A percentile compares a stretch with the other conserved stretches of the same genome.
phyloP scores from a whole-genome alignment of 2,888 invertebrate genomes.

The Acleris cristana region DNA sequence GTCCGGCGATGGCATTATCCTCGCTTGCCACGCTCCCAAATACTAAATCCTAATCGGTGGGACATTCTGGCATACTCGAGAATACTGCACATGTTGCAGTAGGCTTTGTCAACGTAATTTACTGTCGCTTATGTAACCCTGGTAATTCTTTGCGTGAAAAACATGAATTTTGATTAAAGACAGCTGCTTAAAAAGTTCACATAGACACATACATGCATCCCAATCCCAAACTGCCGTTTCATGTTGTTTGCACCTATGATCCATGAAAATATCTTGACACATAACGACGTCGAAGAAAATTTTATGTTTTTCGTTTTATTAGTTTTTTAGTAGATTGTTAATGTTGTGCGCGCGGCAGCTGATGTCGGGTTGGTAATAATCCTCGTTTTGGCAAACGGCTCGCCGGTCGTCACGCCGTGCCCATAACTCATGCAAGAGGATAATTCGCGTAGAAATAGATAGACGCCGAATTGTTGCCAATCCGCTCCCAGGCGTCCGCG shows the following conservation, averaged over 20 bases:
- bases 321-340: conserved; percentile 23
- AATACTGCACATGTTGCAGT: background rate
- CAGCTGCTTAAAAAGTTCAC: too few relatives aligned
- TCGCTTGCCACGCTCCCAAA: conserved; percentile 14
- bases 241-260: too few relatives aligned
- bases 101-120: conserved; percentile 6
- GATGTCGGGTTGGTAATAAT: conserved; percentile 51
- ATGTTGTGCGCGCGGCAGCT: conserved; percentile 26
- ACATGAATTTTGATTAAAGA: too few relatives aligned
- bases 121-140: background rate
- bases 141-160: too few relatives aligned
- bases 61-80: background rate
- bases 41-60: conserved; percentile 12
- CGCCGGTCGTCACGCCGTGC: conserved; percentile 49
- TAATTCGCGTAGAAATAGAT: conserved; percentile 62
- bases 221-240: too few relatives aligned
- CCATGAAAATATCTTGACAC: conserved; percentile 4
- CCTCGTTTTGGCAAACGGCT: conserved; percentile 64
- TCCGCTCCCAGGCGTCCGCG: conserved; percentile 46
- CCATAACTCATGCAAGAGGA: conserved; percentile 59
- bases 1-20: conserved; percentile 16
- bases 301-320: conserved; percentile 32
- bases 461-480: conserved; percentile 57
- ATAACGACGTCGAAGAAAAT: conserved; percentile 29
- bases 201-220: too few relatives aligned